Evolutionary conservation across 35 echinoderm and acorn worm species (phyloP).

Genomic region (Diadema setosum): DNA sequence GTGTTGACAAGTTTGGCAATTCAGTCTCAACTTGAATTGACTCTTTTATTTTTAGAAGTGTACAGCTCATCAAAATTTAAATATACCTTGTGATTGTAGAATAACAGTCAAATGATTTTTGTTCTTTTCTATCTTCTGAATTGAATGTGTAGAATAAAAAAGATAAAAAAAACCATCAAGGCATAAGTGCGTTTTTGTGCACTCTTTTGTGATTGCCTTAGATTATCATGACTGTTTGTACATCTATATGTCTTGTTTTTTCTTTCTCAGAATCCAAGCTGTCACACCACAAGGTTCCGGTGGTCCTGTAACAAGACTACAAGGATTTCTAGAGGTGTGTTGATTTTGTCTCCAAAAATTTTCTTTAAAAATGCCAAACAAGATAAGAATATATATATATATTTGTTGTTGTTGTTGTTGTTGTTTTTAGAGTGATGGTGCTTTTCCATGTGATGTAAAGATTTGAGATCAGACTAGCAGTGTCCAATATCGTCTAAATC

Average conservation of each 20-base stretch:
- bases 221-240: not conserved
- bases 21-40: no score
- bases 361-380: not conserved
- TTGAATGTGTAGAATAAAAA: no score
- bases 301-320: constrained; percentile 76
- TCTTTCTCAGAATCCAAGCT: constrained; percentile 60
- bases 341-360: not conserved
- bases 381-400: not conserved
- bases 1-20: no score
- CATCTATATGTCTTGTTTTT: not conserved
- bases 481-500: no score
- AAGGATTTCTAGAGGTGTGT: constrained; percentile 73
- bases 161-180: no score
- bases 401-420: not conserved
- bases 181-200: not conserved
- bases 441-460: no score
- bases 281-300: constrained; percentile 83
- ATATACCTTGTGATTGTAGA: no score
- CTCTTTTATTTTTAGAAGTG: no score
- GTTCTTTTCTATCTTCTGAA: not conserved
- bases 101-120: not conserved
- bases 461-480: no score
- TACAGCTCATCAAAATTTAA: no score
- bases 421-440: no score
- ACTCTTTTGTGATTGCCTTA: not conserved